Base-by-base conservation (phyloP, 2,888 invertebrate species). In the Stomorhina lunata region DNA sequence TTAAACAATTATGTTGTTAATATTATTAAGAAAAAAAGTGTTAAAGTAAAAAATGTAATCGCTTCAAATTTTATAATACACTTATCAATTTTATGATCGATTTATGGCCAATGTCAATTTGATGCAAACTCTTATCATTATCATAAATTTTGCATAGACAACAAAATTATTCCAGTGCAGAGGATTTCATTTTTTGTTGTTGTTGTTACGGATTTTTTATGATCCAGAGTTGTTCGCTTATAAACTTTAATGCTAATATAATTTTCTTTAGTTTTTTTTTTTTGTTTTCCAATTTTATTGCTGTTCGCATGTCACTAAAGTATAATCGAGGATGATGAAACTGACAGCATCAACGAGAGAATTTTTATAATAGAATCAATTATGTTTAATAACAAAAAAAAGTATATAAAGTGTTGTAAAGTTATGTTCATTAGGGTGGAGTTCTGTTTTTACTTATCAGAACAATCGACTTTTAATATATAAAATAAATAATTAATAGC, bases 361-460 rank as follows among this genome's bases (percentile, higher is more conserved):
- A 59, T 59, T 76, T n/a, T 76, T 66, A 81, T 76, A 81, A 81
- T 76, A 48, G 43, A 81, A 76, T 81, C 80, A 76, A 81, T 81
- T 76, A 81, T 69, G 69, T 66, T 71, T 40, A 63, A 76, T 71
- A 75, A n/a, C n/a, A n/a, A n/a, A n/a, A 69, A 55, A 68, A 57
- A 57, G 57, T 45, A 66, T n/a, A 25, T 57, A 37, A 68, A 68
- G 57, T 76, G 66, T 48, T 66, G 43, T 65, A 34, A 65, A 43
- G 65, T 12, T 40, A 32, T 48, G 66, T 59, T n/a, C 20, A 12
- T n/a, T n/a, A n/a, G n/a, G n/a, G n/a, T n/a, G n/a, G n/a, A n/a
- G n/a, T n/a, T n/a, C n/a, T n/a, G n/a, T n/a, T n/a, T n/a, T n/a
- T n/a, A n/a, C n/a, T n/a, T n/a, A n/a, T n/a, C n/a, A n/a, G n/a